Evolutionary conservation across 2,888 invertebrate genomes (phyloP), one percentile per base, ranked within the genome.

Genomic region (Nemurella pictetii): DNA sequence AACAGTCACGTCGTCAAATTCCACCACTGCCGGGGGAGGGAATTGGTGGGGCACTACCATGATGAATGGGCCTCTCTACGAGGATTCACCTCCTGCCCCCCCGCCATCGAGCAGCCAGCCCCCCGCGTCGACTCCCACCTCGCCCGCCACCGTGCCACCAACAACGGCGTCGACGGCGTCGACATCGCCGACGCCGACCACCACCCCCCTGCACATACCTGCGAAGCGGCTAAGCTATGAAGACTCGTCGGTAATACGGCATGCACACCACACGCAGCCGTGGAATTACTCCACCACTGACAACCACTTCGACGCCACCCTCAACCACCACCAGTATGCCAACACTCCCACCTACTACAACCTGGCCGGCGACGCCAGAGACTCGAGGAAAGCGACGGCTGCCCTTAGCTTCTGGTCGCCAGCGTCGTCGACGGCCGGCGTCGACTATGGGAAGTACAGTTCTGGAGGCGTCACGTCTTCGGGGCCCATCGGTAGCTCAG

Each of bases 131-230:
- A 89, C 90, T 88, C 91, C 91, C 80, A 91, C 90, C 88, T 92
- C 87, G 91, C 91, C 84, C 88, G 92, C 89, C 89, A 89, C 92
- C 55, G 88, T 88, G 0, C 55, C 55, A 4, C 82, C 82, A 12
- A 88, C 89, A 77, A 89, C 89, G 81, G 89, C 88, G 86, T 88
- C 90, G 84, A 89, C 91, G 86, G 91, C 91, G 32, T 92, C 92
- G 89, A 94, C 94, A 86, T 93, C 90, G 87, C 94, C 94, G 85
- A 94, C 95, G 86, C 94, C 95, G 86, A 94, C 94, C 84, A 83
- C 84, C 32, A 80, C 83, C 32, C 95, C 95, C 86, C 92, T 97
- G 87, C 97, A 97, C 92, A 97, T 97, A 91, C 97, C 97, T 87
- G 97, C 97, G 89, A 97, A 97, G 91, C 93, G 96, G 89, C 91